A percentile compares a stretch with the other conserved stretches of the same genome.
Conservation (phyloP, 2,113 vertebrate genomes). For the Urocolius indicus region DNA sequence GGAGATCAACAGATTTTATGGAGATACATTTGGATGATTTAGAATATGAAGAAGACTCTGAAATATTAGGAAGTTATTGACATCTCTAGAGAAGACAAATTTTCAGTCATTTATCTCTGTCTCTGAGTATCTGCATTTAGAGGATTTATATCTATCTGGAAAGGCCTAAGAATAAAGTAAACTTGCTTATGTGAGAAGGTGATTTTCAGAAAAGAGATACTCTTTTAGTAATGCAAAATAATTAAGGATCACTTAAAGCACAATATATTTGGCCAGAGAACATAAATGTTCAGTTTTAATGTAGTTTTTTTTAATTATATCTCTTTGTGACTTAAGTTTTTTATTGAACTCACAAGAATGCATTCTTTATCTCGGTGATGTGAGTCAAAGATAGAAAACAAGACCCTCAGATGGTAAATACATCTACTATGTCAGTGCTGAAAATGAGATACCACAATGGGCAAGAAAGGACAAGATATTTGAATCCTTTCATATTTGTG, state of each 20-base stretch:
- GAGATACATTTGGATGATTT: background rate
- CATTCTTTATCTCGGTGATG: background rate
- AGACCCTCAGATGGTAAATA: accelerated
- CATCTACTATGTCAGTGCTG: background rate
- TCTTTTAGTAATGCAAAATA: background rate
- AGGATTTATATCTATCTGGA: background rate
- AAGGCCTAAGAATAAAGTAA: background rate
- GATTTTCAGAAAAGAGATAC: background rate
- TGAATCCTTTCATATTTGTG: background rate
- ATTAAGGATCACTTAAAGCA: background rate
- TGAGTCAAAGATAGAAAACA: background rate
- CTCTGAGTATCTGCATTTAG: background rate
- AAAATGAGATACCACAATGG: background rate
- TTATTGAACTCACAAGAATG: background rate
- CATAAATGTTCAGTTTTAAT: background rate
- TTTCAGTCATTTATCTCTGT: background rate
- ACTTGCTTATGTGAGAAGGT: background rate
- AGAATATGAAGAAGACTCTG: background rate
- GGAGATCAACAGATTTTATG: background rate
- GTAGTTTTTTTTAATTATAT: background rate
- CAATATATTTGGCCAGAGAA: background rate
- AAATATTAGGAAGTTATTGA: background rate
- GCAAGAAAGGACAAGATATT: background rate
- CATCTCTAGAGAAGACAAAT: background rate
- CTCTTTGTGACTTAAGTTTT: background rate